Percentiles rank a stretch among this genome's conserved stretches.
These are phyloP conservation scores for Morus bassanus DNA, from an alignment of 2,797 vertebrate species.

Conservation along the genomic window DNA sequence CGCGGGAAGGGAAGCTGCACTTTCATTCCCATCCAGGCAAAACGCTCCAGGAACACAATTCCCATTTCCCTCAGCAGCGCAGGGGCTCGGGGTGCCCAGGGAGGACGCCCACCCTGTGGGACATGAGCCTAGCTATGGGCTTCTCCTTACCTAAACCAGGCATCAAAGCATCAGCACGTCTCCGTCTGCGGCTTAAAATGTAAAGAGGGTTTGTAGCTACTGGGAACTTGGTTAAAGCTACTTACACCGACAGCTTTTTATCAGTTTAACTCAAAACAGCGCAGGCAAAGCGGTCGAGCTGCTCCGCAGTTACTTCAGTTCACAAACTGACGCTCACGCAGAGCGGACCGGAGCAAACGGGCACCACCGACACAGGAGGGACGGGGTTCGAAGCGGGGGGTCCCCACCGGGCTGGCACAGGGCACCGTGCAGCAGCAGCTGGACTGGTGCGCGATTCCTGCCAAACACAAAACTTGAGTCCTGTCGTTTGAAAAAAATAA, in stretches of 20 bases:
- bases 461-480: not conserved
- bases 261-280: not conserved
- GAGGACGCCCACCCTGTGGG: not conserved
- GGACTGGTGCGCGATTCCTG: not conserved
- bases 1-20: rapidly evolving
- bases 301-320: rapidly evolving
- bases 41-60: not conserved
- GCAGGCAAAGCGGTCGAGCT: not conserved
- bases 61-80: not conserved
- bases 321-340: rapidly evolving
- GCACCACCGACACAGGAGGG: not conserved
- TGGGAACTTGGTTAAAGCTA: not conserved
- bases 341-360: not conserved
- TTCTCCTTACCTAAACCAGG: not conserved
- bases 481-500: rapidly evolving
- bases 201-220: not conserved
- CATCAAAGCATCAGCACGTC: not conserved
- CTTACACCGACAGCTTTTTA: not conserved
- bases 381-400: rapidly evolving
- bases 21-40: not conserved
- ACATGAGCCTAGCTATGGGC: not conserved
- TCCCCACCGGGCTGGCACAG: not conserved
- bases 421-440: not conserved
- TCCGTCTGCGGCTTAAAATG: rapidly evolving
- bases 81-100: not conserved